phyloP scores from a whole-genome alignment of 2,888 invertebrate species.

The Patella ulyssiponensis region DNA sequence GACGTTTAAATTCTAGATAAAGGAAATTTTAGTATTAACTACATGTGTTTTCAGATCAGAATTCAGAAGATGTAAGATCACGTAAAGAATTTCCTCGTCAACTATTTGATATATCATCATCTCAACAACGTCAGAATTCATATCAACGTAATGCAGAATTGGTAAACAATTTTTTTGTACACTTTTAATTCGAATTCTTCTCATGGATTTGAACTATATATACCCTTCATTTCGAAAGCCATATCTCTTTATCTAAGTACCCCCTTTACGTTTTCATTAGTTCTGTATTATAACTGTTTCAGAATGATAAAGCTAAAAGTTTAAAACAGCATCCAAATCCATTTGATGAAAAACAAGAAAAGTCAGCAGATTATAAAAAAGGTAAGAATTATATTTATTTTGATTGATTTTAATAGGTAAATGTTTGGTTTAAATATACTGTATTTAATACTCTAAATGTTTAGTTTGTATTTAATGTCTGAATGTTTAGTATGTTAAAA shows the following conservation, averaged over 20 bases:
- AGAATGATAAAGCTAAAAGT: constrained; percentile 42
- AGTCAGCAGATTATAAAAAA: constrained; percentile 18
- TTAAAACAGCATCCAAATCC: constrained; percentile 57
- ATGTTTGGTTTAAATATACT: too few species aligned
- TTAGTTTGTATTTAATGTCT: too few species aligned
- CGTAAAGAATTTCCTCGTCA: neutral
- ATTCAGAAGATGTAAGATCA: neutral
- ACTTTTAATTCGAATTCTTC: too few species aligned
- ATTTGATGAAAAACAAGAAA: constrained; percentile 49
- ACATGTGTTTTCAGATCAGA: neutral
- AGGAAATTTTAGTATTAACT: too few species aligned
- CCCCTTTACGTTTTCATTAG: too few species aligned
- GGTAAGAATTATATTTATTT: constrained; percentile 20
- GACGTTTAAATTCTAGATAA: too few species aligned
- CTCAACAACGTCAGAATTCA: neutral
- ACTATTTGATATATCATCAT: constrained; percentile 1
- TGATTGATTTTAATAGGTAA: neutral
- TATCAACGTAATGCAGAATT: neutral
- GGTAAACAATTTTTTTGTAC: neutral
- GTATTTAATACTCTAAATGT: too few species aligned
- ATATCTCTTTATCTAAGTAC: too few species aligned
- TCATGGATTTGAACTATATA: too few species aligned
- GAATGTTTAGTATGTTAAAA: too few species aligned
- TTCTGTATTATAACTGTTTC: constrained; percentile 9
- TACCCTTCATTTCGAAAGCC: too few species aligned